These are phyloP conservation scores for Fregetta grallaria DNA, from an alignment of 2,113 vertebrate genomes.

Conservation along the genomic window DNA sequence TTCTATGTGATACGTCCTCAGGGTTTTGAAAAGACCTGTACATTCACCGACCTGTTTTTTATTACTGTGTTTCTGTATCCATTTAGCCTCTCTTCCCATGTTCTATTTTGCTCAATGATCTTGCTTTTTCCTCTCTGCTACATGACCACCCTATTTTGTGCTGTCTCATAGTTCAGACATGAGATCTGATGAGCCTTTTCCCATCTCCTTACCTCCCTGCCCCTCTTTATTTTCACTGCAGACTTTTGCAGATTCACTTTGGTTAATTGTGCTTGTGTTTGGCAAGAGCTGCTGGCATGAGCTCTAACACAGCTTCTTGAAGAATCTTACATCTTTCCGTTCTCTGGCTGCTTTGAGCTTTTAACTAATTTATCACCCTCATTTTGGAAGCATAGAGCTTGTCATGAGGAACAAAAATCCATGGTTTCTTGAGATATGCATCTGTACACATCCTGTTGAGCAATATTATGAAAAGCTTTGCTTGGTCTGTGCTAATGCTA, in stretches of 20 bases:
- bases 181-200: background rate
- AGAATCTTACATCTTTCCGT: background rate
- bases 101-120: background rate
- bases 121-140: background rate
- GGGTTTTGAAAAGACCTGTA: background rate
- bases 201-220: background rate
- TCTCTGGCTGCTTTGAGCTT: background rate
- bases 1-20: background rate
- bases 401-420: background rate
- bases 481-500: background rate
- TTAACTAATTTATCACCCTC: constrained; percentile 29
- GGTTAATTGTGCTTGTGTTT: constrained; percentile 45
- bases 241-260: constrained; percentile 30
- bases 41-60: background rate
- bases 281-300: constrained; percentile 25
- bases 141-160: background rate
- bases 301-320: background rate
- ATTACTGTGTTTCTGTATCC: background rate
- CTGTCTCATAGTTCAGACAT: background rate
- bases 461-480: background rate
- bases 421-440: background rate
- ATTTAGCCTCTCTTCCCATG: background rate
- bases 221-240: background rate
- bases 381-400: background rate
- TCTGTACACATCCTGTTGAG: background rate